Base-by-base conservation (phyloP, 2,797 vertebrate genomes). In the Ambastaia sidthimunki region DNA sequence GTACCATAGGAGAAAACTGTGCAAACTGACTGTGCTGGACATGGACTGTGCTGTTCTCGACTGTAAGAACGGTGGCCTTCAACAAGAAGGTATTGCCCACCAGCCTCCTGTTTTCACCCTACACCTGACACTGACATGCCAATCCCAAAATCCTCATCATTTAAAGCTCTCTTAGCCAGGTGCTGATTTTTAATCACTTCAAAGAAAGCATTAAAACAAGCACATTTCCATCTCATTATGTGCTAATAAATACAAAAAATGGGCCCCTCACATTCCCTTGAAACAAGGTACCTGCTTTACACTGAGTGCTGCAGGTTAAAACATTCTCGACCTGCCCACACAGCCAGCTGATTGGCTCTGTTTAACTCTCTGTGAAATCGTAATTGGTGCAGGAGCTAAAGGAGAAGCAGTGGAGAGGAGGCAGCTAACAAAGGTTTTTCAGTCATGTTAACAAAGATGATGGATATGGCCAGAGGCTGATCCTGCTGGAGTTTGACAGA, bases 51-150 rank as follows among this genome's bases (percentile, higher is more conserved):
- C 95, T 0, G 97, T 99, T 78, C 88, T 99, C 19, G 97, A 99
- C 91, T 99, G 97, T 71, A 98, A 99, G 89, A 98, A 99, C 60
- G 97, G 98, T 0, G 98, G 99, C 97, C 85, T 90, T 96, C 80
- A 98, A 92, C 90, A 96, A 95, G 90, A 99, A 99, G 96, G 97
- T 98, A 94, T 73, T 78, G 0, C 11, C 23, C 11, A 15, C 23
- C 19, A 34, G 25, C 16, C 73, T 23, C 13, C 69, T 37, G 34
- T 83, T 55, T 62, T 63, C 12, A 6, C n/a, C 25, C 71, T 68
- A 48, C 70, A 78, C 77, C 80, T 78, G 77, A 82, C 80, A 68
- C 74, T 44, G 48, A 72, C 62, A 41, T 37, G 57, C n/a, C 67
- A 63, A 60, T 28, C 62, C 62, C 44, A 62, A 81, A 81, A 68